Evolutionary conservation across 53 echinoderm and acorn worm species (phyloP).

Genomic region (Astropecten irregularis): DNA sequence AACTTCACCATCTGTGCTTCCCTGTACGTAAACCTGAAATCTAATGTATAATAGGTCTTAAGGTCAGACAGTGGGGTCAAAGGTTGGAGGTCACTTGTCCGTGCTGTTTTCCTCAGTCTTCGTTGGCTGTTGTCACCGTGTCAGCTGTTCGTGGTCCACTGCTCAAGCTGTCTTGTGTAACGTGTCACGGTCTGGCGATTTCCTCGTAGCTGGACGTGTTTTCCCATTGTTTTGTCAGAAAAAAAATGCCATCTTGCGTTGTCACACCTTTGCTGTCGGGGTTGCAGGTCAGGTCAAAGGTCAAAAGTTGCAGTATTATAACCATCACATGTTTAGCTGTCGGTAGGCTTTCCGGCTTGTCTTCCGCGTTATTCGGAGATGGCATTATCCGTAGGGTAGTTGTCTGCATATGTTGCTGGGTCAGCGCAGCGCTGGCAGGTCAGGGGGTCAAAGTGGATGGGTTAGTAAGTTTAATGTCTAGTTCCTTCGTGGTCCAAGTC

Average conservation of each 20-base stretch:
- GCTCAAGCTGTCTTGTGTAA: neutral
- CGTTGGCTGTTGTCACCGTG: neutral
- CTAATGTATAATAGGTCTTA: conserved; percentile 35
- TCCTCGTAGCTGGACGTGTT: neutral
- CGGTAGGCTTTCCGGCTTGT: no score
- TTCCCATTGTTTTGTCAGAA: neutral
- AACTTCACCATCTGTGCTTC: no score
- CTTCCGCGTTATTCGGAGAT: no score
- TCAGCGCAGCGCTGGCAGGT: no score
- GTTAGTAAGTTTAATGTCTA: neutral
- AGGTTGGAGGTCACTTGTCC: conserved; percentile 14
- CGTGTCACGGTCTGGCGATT: neutral
- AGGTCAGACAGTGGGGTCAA: neutral
- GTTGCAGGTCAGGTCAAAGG: conserved; percentile 21
- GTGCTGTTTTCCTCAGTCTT: neutral
- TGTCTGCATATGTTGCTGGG: no score
- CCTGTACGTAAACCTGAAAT: no score
- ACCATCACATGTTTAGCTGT: no score
- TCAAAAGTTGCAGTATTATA: neutral
- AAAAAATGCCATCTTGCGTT: neutral
- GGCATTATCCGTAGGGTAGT: no score
- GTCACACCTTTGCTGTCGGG: conserved; percentile 35
- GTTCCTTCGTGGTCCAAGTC: neutral
- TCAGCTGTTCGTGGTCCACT: neutral
- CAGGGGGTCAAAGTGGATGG: neutral